These are phyloP conservation scores for Trachymyrmex septentrionalis DNA, from an alignment of 1,140 invertebrate species.

Conservation along the genomic window DNA sequence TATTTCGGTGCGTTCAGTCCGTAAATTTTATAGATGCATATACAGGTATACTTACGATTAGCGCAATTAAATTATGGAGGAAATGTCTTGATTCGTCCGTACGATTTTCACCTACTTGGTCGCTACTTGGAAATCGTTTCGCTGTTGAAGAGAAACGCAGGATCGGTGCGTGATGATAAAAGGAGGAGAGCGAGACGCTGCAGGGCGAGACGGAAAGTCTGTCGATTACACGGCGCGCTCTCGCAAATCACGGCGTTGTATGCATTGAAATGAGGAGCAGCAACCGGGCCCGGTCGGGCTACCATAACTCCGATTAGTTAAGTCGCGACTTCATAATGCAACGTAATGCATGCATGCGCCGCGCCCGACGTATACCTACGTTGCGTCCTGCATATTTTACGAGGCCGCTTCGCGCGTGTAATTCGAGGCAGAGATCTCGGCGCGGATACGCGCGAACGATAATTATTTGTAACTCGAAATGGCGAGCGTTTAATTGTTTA, in stretches of 20 bases:
- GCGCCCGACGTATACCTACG: constrained; percentile 53
- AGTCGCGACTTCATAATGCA: constrained; percentile 72
- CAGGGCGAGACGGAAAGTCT: constrained; percentile 62
- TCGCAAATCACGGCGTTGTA: constrained; percentile 76
- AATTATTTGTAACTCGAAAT: constrained; percentile 64
- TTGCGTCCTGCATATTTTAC: constrained; percentile 73
- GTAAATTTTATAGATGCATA: background rate
- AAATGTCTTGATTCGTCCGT: background rate
- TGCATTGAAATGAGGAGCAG: constrained; percentile 75
- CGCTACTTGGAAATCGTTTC: background rate
- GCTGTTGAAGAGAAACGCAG: background rate
- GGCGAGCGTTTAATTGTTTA: constrained; percentile 56
- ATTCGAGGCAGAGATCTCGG: constrained; percentile 48
- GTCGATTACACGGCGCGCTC: constrained; percentile 66
- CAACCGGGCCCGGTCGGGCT: constrained; percentile 61
- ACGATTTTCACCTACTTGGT: background rate
- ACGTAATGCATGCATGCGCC: constrained; percentile 71
- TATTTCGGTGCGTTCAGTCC: background rate
- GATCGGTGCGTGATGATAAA: constrained; percentile 18
- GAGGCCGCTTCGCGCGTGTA: constrained; percentile 63
- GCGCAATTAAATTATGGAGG: background rate
- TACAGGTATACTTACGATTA: background rate
- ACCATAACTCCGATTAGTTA: constrained; percentile 78
- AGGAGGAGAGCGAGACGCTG: background rate
- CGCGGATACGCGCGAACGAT: constrained; percentile 55